phyloP scores from a whole-genome alignment of 2,797 vertebrate genomes.

The Pipistrellus kuhlii region DNA sequence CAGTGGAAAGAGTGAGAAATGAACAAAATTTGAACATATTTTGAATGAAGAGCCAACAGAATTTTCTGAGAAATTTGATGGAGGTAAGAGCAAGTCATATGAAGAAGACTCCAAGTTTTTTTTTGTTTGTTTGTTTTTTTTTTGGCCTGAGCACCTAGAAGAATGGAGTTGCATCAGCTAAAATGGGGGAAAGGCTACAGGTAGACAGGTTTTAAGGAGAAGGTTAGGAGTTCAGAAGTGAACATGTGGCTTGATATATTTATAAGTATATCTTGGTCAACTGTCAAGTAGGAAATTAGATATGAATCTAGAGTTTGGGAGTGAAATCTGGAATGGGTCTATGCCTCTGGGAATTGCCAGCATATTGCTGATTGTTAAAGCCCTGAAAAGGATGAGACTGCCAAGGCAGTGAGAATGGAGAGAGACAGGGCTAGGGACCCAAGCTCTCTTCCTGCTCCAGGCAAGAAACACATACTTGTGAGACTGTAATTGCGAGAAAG shows the following conservation, averaged over 20 bases:
- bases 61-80: neutral
- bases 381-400: neutral
- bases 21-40: neutral
- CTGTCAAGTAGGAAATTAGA: neutral
- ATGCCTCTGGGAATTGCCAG: neutral
- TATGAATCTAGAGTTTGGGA: neutral
- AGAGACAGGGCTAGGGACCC: neutral
- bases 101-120: neutral
- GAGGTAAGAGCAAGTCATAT: neutral
- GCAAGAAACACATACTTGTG: neutral
- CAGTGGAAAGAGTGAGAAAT: neutral
- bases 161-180: neutral
- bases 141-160: neutral
- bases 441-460: neutral
- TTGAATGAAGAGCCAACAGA: slow-evolving; percentile 5
- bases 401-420: neutral
- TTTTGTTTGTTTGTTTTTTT: neutral
- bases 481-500: neutral
- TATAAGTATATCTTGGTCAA: neutral
- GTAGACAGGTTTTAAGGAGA: neutral
- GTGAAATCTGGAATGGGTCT: neutral
- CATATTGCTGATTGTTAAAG: neutral
- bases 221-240: neutral
- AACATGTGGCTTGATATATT: neutral
- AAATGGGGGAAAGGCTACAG: neutral